Evolutionary conservation across 2,797 vertebrate species (phyloP).

Genomic region (Gallirallus australis): DNA sequence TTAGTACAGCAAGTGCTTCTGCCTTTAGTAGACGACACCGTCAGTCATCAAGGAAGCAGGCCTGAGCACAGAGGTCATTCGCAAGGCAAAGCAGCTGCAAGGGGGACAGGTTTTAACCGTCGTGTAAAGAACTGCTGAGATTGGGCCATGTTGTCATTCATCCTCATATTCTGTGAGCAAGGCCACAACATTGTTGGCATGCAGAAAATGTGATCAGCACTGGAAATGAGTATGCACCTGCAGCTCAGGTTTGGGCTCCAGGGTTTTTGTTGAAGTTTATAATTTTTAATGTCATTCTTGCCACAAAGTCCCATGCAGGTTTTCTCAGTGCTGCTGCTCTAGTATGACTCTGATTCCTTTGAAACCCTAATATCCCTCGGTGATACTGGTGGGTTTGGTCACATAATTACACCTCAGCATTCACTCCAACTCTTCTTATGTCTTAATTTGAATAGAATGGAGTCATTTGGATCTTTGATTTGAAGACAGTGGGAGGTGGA

Average conservation of each 20-base stretch:
- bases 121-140: neutral
- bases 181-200: neutral
- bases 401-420: neutral
- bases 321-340: neutral
- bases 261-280: neutral
- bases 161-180: fast-evolving
- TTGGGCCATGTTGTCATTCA: neutral
- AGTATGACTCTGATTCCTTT: neutral
- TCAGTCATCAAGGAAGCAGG: neutral
- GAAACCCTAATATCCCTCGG: neutral
- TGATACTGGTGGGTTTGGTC: neutral
- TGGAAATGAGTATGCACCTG: neutral
- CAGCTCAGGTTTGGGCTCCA: neutral
- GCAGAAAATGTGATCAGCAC: neutral
- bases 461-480: conserved; percentile 17
- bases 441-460: conserved; percentile 9
- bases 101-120: neutral
- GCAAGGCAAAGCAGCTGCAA: neutral
- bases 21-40: neutral
- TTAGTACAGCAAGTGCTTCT: neutral
- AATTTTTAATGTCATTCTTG: neutral
- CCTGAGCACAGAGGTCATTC: neutral
- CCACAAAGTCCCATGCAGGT: neutral
- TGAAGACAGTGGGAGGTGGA: neutral
- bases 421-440: neutral